Percentiles rank a stretch among this genome's conserved stretches.
These are phyloP conservation scores for Brachynemurus nebulosus DNA, from an alignment of 2,888 invertebrate species.

Conservation along the genomic window DNA sequence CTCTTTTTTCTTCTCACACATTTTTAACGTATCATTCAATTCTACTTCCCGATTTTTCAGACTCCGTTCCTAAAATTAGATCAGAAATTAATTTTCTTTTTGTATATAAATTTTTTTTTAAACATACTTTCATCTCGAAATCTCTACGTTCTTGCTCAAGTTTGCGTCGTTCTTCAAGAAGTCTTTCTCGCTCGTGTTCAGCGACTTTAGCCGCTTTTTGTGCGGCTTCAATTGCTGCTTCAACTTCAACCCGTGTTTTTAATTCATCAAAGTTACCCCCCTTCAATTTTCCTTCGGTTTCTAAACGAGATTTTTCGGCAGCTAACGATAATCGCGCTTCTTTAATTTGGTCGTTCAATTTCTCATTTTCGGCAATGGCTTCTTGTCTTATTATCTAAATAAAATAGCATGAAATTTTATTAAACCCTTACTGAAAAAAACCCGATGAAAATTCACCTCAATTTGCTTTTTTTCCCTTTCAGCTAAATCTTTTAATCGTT, in stretches of 20 bases:
- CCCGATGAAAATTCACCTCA: conserved; percentile 31
- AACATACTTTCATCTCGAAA: background rate
- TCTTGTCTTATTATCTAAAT: conserved; percentile 40
- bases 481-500: conserved; percentile 39
- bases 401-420: background rate
- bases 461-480: conserved; percentile 46
- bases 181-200: conserved; percentile 27
- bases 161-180: conserved; percentile 26
- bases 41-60: conserved; percentile 26
- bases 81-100: background rate
- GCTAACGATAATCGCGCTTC: conserved; percentile 40
- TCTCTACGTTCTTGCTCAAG: conserved; percentile 20
- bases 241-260: conserved; percentile 28
- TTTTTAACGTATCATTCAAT: conserved; percentile 23
- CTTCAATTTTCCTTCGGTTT: conserved; percentile 27
- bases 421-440: background rate
- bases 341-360: conserved; percentile 39
- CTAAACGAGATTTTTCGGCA: conserved; percentile 28
- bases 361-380: conserved; percentile 42
- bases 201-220: conserved; percentile 29
- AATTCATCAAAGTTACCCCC: conserved; percentile 26
- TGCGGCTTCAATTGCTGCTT: conserved; percentile 30
- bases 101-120: background rate
- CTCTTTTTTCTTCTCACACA: conserved; percentile 37
- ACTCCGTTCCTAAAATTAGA: background rate